Base-by-base conservation (phyloP, 2,113 vertebrate species). In the Ifrita kowaldi region DNA sequence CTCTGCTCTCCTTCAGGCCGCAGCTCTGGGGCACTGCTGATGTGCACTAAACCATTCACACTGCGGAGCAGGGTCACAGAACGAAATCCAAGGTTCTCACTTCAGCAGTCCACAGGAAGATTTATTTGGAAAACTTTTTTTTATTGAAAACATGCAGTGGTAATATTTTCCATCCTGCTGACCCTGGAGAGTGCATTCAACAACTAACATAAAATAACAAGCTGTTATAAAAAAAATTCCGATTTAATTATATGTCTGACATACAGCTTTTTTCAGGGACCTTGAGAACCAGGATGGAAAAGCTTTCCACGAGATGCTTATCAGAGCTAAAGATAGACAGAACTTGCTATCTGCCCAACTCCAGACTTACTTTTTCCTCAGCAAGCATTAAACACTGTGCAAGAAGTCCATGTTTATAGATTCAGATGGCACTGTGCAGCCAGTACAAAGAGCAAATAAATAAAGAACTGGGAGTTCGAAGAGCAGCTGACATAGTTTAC, bases 261-360 rank as follows among this genome's bases (percentile, higher is more conserved):
- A 76, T 74, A 65, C 9, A 33, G 75, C 76, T 95, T 97, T 79
- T 89, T 97, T 97, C 91, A 92, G 94, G 85, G 90, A 94, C 90
- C 83, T 97, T 86, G 84, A 68, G 75, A 95, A 94, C 6, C 70
- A 73, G 44, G 80, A 78, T 46, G 30, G 64, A 89, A 93, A 95
- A 91, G 60, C 63, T 93, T 90, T 92, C 32, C 65, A 79, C 59
- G 56, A 93, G 65, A 95, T 93, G 83, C 27, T 68, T 87, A 95
- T 94, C 75, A 64, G 60, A 95, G 80, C 63, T 86, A 91, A 94
- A 94, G 68, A 90, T 30, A 90, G 84, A 75, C 11, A 85, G 64
- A 93, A 47, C 11, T 90, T 59, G 52, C 46, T 52, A n/a, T 87
- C 62, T 91, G 59, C 62, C 56, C 52, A 95, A 42, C 28, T 50